Percentiles rank a stretch among this genome's conserved stretches.
Conservation (phyloP, 2,797 vertebrate species). For the Acipenser ruthenus region DNA sequence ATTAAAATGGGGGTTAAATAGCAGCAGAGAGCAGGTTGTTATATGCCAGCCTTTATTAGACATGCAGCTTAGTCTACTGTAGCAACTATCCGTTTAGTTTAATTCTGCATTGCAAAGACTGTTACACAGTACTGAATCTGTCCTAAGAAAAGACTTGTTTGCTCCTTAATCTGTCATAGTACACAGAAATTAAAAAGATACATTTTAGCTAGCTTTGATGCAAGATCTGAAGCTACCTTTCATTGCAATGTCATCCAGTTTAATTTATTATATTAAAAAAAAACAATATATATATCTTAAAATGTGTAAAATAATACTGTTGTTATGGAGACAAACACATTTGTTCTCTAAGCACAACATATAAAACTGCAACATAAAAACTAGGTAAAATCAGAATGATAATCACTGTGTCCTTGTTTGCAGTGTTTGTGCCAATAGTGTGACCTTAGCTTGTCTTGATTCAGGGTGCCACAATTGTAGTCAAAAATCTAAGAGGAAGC, state of each 20-base stretch:
- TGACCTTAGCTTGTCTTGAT: slow-evolving; percentile 47
- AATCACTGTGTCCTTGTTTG: slow-evolving; percentile 51
- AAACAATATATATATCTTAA: slow-evolving; percentile 37
- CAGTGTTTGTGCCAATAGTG: slow-evolving; percentile 43
- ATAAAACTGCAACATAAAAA: slow-evolving; percentile 40
- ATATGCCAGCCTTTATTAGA: slow-evolving; percentile 55
- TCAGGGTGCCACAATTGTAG: slow-evolving; percentile 57
- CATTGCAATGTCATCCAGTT: slow-evolving; percentile 60
- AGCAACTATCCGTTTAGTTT: slow-evolving; percentile 43
- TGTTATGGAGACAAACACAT: slow-evolving; percentile 52
- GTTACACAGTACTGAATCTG: slow-evolving; percentile 28
- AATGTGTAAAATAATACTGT: slow-evolving; percentile 77
- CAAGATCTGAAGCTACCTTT: slow-evolving; percentile 62
- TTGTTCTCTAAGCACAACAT: slow-evolving; percentile 57
- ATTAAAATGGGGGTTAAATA: slow-evolving; percentile 54
- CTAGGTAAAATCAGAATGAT: slow-evolving; percentile 55
- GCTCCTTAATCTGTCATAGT: slow-evolving; percentile 39
- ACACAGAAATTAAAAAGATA: slow-evolving; percentile 42
- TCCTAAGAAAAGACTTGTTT: slow-evolving; percentile 26
- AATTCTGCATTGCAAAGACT: slow-evolving; percentile 44
- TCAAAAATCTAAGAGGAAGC: slow-evolving; percentile 53
- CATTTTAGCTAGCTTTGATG: slow-evolving; percentile 52
- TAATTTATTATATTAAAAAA: slow-evolving; percentile 32
- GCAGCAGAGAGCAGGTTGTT: slow-evolving; percentile 62
- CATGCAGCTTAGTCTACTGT: slow-evolving; percentile 38